Evolutionary conservation across 2,888 invertebrate genomes (phyloP), one percentile per base, ranked within the genome.

Genomic region (Ethmia dodecea): DNA sequence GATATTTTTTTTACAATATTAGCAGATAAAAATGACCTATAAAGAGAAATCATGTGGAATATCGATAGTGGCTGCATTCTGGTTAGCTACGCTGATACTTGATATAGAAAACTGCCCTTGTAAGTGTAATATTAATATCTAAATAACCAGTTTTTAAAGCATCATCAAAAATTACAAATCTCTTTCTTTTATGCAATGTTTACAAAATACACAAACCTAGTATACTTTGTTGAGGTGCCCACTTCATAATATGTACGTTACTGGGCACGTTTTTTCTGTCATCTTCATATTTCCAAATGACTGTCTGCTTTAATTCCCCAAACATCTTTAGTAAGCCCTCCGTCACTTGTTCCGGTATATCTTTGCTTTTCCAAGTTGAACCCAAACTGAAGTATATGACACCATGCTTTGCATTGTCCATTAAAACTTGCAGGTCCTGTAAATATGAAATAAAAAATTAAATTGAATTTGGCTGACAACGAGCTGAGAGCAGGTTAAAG

Each of bases 311-410:
- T 2, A 80, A 45, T 34, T 59, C 51, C 0, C 61, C 55, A 31
- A 79, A 73, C 31, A 69, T 41, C 11, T 64, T 48, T 1, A 79
- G 33, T 1, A 81, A 44, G 1, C 48, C 58, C 1, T 41, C 40
- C 1, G 57, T 60, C 31, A 77, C 32, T 8, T 52, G 22, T 1
- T 49, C 52, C 0, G 76, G 66, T 35, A 77, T 51, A 12, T 63
- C 53, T 32, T 52, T 52, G 13, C 70, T 66, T 37, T 61, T 60
- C 33, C 64, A 53, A 33, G 64, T 66, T 1, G 73, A 64, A 13
- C 79, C 78, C 62, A 78, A 60, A 33, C 75, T 76, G 40, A 79
- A 77, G 46, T 74, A 79, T 32, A 79, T 69, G 0, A 74, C 65
- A 1, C 78, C 77, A 11, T 77, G 33, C 14, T 59, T 54, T 0